Conservation (phyloP, 2,113 vertebrate genomes). For the Bufo bufo region DNA sequence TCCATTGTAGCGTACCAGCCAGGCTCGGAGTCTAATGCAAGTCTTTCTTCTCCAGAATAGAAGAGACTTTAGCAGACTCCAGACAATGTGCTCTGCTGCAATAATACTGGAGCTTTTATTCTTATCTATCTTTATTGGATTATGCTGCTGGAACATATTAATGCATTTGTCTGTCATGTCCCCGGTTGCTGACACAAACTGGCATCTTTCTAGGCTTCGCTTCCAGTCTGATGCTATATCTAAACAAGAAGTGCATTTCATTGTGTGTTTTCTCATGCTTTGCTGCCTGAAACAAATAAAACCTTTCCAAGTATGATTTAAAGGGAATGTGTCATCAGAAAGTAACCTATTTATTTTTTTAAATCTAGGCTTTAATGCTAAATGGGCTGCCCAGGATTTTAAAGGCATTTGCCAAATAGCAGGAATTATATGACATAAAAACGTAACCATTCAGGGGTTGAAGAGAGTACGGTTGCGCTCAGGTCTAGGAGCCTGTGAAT, state of each 20-base stretch:
- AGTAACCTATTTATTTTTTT: too few species aligned
- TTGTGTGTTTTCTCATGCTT: conserved; percentile 19
- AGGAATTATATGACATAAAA: too few species aligned
- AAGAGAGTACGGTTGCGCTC: too few species aligned
- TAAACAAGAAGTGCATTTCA: conserved; percentile 8
- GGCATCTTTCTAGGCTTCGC: neutral
- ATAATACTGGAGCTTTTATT: neutral
- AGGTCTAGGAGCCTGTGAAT: too few species aligned
- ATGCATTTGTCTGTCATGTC: neutral
- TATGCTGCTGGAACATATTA: neutral
- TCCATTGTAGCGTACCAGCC: neutral
- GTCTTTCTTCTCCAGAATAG: neutral
- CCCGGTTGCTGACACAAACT: conserved; percentile 1
- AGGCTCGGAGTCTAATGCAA: neutral
- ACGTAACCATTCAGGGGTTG: too few species aligned
- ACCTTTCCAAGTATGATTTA: neutral
- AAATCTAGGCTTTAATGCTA: too few species aligned
- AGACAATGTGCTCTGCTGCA: neutral
- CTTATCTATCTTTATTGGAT: neutral
- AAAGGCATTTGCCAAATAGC: too few species aligned
- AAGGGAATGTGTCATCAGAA: too few species aligned
- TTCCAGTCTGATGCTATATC: neutral
- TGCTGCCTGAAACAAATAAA: neutral
- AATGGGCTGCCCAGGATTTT: too few species aligned
- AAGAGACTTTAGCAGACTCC: neutral